A percentile compares a stretch with the other conserved stretches of the same genome.
Evolutionary conservation across 2,888 invertebrate genomes (phyloP).

Genomic region (Ephialtes manifestator): DNA sequence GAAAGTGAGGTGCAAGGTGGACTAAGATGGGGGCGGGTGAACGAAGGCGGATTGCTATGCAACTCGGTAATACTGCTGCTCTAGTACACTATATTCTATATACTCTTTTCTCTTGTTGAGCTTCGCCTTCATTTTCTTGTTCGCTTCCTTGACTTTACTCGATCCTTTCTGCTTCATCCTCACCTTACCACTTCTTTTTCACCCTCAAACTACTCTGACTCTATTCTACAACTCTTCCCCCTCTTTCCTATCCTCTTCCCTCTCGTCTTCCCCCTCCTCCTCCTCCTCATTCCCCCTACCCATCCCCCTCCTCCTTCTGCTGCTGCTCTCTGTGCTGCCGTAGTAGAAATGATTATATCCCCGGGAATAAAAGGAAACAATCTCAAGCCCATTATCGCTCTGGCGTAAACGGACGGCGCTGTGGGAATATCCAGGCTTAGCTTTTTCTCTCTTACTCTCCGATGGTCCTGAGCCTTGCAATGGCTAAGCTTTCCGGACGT

Average conservation of each 20-base stretch:
- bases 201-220: constrained; percentile 6
- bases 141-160: constrained; percentile 32
- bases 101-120: constrained; percentile 35
- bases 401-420: constrained; percentile 72
- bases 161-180: constrained; percentile 43
- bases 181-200: constrained; percentile 37
- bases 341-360: constrained; percentile 77
- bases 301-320: background rate
- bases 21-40: background rate
- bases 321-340: constrained; percentile 29
- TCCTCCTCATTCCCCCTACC: background rate
- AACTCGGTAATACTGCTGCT: background rate
- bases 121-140: constrained; percentile 45
- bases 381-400: constrained; percentile 79
- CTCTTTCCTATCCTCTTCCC: background rate
- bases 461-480: constrained; percentile 40
- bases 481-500: constrained; percentile 66
- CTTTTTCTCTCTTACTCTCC: constrained; percentile 52
- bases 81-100: constrained; percentile 10
- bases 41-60: background rate
- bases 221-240: constrained; percentile 19
- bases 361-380: constrained; percentile 80
- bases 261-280: background rate
- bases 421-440: constrained; percentile 67
- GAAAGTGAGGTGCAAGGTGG: constrained; percentile 2